Evolutionary conservation across 1,140 invertebrate genomes (phyloP), one percentile per base, ranked within the genome.

Genomic region (Scaptomyza montana): DNA sequence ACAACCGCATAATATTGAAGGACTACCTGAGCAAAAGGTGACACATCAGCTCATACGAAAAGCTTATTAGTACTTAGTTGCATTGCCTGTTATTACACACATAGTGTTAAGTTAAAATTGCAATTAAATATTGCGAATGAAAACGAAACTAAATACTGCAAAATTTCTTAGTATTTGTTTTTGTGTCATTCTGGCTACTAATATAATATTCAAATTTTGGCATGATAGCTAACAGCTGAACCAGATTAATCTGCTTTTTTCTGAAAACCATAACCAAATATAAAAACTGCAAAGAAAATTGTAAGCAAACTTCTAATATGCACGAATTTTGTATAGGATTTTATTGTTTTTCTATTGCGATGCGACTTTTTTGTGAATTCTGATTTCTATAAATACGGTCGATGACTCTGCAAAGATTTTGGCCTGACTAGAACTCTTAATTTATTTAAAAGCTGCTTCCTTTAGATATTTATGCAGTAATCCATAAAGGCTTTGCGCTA

Each of bases 21-120:
- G 81, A 85, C 65, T 64, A 77, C 56, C 82, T 87, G 64, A 78
- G 70, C 70, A 77, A 85, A 75, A 89, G 84, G 82, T 87, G 84
- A 87, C 82, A 87, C 82, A 86, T 82, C 84, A 86, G 82, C 78
- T 87, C 82, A 87, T 87, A 65, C 76, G 51, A 68, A 56, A 77
- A 73, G 82, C 78, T 87, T 86, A 70, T 87, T 87, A 87, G 57
- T 72, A 43, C 39, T 80, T 78, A 53, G 33, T 70, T 45, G 13
- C 56, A 47, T 61, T 87, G 82, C 82, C 84, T 87, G 84, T 69
- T 62, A 68, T 78, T 77, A 78, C 56, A 78, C 61, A 60, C 33
- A 75, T 54, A 66, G 33, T 41, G 3, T 41, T 68, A 33, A 61
- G 68, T 39, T 71, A 7, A 36, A 30, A 55, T 9, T 19, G 43